These are phyloP conservation scores for Rhorus exstirpatorius DNA, from an alignment of 2,888 invertebrate species.

Conservation along the genomic window DNA sequence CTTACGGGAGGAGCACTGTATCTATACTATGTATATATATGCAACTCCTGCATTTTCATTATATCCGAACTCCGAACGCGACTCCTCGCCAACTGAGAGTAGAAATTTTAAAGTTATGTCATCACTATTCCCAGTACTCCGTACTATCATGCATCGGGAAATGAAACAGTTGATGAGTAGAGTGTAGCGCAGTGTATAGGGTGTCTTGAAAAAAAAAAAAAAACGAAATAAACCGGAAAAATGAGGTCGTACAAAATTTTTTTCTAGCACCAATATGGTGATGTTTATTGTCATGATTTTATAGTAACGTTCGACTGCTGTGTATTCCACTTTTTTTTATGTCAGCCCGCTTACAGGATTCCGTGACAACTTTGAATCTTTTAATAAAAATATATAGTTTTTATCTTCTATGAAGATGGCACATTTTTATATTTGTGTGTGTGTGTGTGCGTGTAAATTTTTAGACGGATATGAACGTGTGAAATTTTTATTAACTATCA, in stretches of 20 bases:
- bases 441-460: background rate
- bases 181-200: background rate
- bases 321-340: too few species aligned
- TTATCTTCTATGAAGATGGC: too few species aligned
- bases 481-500: too few species aligned
- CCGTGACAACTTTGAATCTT: too few species aligned
- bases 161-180: slow-evolving; percentile 33
- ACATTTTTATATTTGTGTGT: too few species aligned
- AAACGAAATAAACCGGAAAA: background rate
- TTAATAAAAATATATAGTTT: too few species aligned
- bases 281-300: too few species aligned
- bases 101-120: background rate
- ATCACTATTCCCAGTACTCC: background rate
- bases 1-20: too few species aligned
- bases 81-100: slow-evolving; percentile 6
- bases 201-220: background rate
- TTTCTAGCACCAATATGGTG: too few species aligned
- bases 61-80: slow-evolving; percentile 11
- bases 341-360: too few species aligned
- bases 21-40: too few species aligned
- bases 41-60: slow-evolving; percentile 34
- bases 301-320: too few species aligned
- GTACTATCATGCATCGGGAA: slow-evolving; percentile 35
- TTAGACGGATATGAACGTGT: background rate
- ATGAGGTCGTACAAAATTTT: background rate